A percentile compares a stretch with the other conserved stretches of the same genome.
Evolutionary conservation across 2,113 vertebrate species (phyloP).

Genomic region (Sceloporus undulatus): DNA sequence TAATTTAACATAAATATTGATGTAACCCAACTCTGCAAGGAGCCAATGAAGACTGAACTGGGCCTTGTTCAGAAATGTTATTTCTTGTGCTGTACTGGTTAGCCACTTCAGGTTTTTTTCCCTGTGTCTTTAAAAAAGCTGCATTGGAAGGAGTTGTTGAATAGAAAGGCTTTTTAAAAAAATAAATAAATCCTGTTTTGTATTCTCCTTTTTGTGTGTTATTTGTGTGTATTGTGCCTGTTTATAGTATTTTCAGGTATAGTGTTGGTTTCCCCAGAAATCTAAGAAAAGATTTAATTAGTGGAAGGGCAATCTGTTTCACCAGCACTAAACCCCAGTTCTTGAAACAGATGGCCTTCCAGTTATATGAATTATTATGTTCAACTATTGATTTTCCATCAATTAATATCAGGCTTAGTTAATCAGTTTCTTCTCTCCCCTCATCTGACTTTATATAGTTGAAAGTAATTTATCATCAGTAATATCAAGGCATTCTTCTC

Average conservation of each 20-base stretch:
- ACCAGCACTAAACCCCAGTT: not conserved
- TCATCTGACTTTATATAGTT: not conserved
- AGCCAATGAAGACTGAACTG: not conserved
- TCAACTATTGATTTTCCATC: not conserved
- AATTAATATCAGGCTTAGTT: slow-evolving; percentile 1
- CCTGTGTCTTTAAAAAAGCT: too few relatives aligned
- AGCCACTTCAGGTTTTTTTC: too few relatives aligned
- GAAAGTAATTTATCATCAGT: not conserved
- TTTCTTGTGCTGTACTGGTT: not conserved
- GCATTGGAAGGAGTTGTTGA: too few relatives aligned
- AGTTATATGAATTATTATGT: not conserved
- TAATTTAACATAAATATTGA: too few relatives aligned
- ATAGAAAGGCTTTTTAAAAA: too few relatives aligned
- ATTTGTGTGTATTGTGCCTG: too few relatives aligned
- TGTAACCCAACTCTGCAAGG: too few relatives aligned
- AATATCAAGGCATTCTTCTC: not conserved
- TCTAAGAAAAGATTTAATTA: too few relatives aligned
- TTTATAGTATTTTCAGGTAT: not conserved
- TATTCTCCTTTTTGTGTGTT: too few relatives aligned
- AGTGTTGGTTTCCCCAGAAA: not conserved
- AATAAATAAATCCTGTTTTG: too few relatives aligned
- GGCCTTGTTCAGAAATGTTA: not conserved
- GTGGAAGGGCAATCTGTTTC: not conserved
- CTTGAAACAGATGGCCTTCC: not conserved
- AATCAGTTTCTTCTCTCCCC: not conserved